phyloP scores from a whole-genome alignment of 2,113 vertebrate species.

The Hucho hucho region DNA sequence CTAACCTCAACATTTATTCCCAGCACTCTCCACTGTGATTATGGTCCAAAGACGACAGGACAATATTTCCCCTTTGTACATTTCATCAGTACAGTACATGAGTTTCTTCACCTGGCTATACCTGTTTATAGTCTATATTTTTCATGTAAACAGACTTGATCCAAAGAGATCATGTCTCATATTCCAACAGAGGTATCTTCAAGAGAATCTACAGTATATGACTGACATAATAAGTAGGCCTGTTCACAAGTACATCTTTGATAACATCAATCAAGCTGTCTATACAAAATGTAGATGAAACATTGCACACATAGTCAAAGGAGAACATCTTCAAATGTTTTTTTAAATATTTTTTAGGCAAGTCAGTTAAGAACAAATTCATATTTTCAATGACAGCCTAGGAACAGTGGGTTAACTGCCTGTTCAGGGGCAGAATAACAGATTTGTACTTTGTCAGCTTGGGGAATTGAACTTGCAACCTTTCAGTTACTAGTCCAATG shows the following conservation, averaged over 20 bases:
- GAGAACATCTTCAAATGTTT: neutral
- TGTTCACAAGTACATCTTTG: neutral
- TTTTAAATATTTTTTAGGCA: no score
- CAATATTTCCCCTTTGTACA: conserved; percentile 27
- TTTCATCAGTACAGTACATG: conserved; percentile 1
- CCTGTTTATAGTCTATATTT: neutral
- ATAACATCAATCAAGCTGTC: neutral
- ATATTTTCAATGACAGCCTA: no score
- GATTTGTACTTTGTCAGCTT: no score
- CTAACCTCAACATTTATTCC: conserved; percentile 69
- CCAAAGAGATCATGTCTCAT: neutral
- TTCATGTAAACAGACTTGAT: neutral
- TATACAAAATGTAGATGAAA: neutral
- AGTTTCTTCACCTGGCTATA: conserved; percentile 9
- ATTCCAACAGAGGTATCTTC: neutral
- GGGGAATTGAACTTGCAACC: no score
- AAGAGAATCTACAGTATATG: neutral
- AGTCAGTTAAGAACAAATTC: no score
- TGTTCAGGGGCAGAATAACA: no score
- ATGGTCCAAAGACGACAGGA: conserved; percentile 41
- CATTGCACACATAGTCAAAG: neutral
- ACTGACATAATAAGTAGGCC: neutral
- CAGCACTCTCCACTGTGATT: conserved; percentile 51
- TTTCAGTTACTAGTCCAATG: no score
- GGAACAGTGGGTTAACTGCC: no score